Evolutionary conservation across 1,140 invertebrate genomes (phyloP).

Genomic region (Hormaphis cornu): DNA sequence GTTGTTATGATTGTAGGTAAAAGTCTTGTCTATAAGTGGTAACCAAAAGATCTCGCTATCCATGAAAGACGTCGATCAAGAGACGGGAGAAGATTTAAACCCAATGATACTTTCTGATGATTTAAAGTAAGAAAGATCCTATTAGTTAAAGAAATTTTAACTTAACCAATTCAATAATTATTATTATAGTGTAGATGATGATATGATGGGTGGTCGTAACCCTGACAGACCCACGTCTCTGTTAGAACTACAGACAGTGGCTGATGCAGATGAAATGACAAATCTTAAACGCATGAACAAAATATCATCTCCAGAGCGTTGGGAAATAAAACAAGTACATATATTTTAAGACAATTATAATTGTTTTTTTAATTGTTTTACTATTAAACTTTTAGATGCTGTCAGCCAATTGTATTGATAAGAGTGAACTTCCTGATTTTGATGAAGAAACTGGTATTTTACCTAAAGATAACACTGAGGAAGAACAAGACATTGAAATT

Average conservation of each 20-base stretch:
- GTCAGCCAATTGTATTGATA: constrained; percentile 53
- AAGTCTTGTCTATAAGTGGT: constrained; percentile 81
- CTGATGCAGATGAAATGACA: constrained; percentile 66
- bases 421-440: constrained; percentile 82
- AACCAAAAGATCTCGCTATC: constrained; percentile 86
- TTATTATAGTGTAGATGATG: constrained; percentile 36
- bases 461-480: constrained; percentile 82
- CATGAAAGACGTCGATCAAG: constrained; percentile 98
- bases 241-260: constrained; percentile 55
- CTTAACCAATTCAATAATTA: not conserved
- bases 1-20: constrained; percentile 47
- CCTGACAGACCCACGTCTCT: constrained; percentile 73
- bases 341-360: not conserved
- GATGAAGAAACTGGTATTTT: constrained; percentile 79
- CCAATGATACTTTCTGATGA: constrained; percentile 50
- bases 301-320: constrained; percentile 91
- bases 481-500: constrained; percentile 93
- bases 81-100: constrained; percentile 88
- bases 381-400: constrained; percentile 41
- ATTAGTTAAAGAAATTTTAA: not conserved
- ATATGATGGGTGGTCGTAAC: constrained; percentile 50
- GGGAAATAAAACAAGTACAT: constrained; percentile 66
- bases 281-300: constrained; percentile 74
- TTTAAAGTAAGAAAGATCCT: constrained; percentile 35
- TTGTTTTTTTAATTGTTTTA: not conserved